Evolutionary conservation across 2,113 vertebrate genomes (phyloP).

Genomic region (Bos javanicus): DNA sequence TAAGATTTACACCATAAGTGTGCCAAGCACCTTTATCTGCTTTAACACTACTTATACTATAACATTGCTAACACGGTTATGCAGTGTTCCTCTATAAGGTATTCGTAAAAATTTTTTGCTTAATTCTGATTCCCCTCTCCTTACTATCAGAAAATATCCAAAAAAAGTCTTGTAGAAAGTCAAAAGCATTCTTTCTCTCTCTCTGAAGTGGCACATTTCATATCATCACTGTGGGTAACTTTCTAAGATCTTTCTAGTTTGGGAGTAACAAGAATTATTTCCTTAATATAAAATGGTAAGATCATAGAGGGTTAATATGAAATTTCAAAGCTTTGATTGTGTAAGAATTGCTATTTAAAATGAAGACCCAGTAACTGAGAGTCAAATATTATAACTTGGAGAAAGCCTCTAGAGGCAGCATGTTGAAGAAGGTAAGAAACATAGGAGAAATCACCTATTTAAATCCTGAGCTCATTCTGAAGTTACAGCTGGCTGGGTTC

Average conservation of each 20-base stretch:
- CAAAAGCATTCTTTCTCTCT: neutral
- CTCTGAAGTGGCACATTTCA: neutral
- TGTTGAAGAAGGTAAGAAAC: neutral
- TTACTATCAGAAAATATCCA: neutral
- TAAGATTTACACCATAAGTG: neutral
- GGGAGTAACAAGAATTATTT: neutral
- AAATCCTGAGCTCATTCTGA: neutral
- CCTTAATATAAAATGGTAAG: neutral
- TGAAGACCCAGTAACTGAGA: neutral
- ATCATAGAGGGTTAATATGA: neutral
- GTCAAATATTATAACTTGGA: neutral
- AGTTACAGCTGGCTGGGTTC: neutral
- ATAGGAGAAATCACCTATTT: neutral
- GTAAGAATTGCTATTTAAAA: neutral
- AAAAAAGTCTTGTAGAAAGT: neutral
- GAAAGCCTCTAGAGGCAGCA: neutral
- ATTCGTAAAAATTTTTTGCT: neutral
- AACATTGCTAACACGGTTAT: neutral
- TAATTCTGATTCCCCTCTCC: neutral
- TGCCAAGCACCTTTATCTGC: neutral
- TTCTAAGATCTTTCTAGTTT: slow-evolving; percentile 6
- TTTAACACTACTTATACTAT: neutral
- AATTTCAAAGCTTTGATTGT: neutral
- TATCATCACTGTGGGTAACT: neutral
- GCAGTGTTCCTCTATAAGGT: neutral